Evolutionary conservation across 2,113 vertebrate species (phyloP).

Genomic region (Mixornis gularis): DNA sequence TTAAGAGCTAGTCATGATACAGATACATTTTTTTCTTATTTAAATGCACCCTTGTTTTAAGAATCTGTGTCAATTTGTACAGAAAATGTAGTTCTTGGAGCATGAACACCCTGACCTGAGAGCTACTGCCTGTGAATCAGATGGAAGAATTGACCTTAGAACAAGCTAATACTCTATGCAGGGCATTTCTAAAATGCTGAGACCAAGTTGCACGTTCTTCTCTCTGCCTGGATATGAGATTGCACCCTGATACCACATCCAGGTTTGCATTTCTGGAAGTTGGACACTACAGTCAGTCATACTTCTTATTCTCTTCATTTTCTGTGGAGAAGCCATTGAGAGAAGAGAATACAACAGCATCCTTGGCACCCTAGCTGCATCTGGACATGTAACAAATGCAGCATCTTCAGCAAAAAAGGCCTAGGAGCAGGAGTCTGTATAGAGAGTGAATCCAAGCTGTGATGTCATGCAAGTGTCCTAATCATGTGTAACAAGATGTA

Average conservation of each 20-base stretch:
- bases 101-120: background rate
- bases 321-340: background rate
- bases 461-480: background rate
- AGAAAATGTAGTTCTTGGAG: background rate
- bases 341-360: background rate
- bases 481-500: background rate
- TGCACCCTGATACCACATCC: background rate
- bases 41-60: background rate
- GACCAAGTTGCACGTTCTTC: background rate
- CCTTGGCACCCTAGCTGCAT: background rate
- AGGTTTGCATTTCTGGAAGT: background rate
- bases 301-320: background rate
- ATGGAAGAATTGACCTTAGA: background rate
- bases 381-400: background rate
- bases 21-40: background rate
- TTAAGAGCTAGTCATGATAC: background rate
- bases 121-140: background rate
- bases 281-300: background rate
- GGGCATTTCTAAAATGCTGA: background rate
- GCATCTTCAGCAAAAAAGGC: background rate
- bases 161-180: fast-evolving
- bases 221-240: background rate
- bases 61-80: background rate
- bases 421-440: background rate
- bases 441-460: background rate